Evolutionary conservation across 1,140 invertebrate species (phyloP).

Genomic region (Anadara kagoshimensis): DNA sequence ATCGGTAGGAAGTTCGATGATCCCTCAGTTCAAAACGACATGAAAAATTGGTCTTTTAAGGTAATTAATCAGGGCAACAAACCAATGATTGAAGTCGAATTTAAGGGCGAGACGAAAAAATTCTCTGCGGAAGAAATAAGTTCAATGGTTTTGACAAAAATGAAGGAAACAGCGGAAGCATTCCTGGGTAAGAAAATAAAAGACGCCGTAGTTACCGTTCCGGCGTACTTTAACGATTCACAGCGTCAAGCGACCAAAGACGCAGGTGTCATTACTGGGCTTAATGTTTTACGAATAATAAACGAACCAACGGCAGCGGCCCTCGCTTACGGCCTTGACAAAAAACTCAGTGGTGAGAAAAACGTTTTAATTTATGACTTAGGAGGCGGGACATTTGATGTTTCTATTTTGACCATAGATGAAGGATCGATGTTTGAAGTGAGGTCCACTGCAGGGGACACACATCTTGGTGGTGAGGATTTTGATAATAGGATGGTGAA

Average conservation of each 20-base stretch:
- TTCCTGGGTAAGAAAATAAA: constrained; percentile 83
- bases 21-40: constrained; percentile 89
- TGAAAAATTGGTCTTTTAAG: constrained; percentile 93
- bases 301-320: constrained; percentile 76
- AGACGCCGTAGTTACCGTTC: constrained; percentile 74
- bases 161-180: constrained; percentile 94
- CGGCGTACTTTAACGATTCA: constrained; percentile 74
- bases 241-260: constrained; percentile 75
- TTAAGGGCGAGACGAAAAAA: constrained; percentile 91
- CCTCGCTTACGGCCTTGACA: constrained; percentile 75
- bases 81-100: constrained; percentile 86
- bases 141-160: constrained; percentile 88
- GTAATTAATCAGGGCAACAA: constrained; percentile 58
- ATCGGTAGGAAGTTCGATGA: constrained; percentile 97
- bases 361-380: constrained; percentile 62
- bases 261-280: constrained; percentile 73
- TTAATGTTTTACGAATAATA: constrained; percentile 77
- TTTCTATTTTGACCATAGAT: constrained; percentile 73
- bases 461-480: constrained; percentile 83
- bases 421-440: constrained; percentile 83
- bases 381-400: constrained; percentile 68
- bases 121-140: constrained; percentile 94
- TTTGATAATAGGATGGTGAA: constrained; percentile 81
- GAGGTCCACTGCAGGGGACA: constrained; percentile 81
- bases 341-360: constrained; percentile 74